Evolutionary conservation across 2,888 invertebrate genomes (phyloP).

Genomic region (Agonopterix heracliana): DNA sequence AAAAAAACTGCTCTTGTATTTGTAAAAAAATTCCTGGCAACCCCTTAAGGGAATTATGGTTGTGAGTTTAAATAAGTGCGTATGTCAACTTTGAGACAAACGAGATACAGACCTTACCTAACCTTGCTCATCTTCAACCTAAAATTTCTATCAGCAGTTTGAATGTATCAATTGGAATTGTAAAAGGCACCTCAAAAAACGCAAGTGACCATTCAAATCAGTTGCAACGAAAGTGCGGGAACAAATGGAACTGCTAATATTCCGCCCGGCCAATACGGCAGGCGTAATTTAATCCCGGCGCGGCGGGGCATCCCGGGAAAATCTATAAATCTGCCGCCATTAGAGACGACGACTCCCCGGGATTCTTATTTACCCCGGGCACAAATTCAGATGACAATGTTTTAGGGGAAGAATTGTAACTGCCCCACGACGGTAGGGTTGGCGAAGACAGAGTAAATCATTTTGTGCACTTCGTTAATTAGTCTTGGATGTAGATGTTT

Average conservation of each 20-base stretch:
- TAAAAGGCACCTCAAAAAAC: too few relatives aligned
- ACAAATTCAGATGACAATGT: conserved; percentile 77
- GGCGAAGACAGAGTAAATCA: conserved; percentile 29
- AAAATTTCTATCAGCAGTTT: too few relatives aligned
- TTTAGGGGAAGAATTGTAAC: conserved; percentile 73
- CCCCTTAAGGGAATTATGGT: too few relatives aligned
- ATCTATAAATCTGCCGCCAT: conserved; percentile 77
- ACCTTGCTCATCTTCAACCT: too few relatives aligned
- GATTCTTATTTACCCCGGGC: conserved; percentile 76
- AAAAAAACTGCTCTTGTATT: too few relatives aligned
- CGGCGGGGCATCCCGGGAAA: conserved; percentile 70
- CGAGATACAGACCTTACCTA: too few relatives aligned
- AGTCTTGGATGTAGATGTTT: not conserved
- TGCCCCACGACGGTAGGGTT: conserved; percentile 59
- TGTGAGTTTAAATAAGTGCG: too few relatives aligned
- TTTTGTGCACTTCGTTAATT: conserved; percentile 12
- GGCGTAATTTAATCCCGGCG: conserved; percentile 71
- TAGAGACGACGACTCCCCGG: conserved; percentile 65
- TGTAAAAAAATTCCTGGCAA: too few relatives aligned
- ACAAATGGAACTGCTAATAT: conserved; percentile 73
- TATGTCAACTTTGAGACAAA: too few relatives aligned
- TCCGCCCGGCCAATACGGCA: conserved; percentile 68
- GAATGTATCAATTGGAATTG: too few relatives aligned
- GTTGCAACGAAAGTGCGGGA: conserved; percentile 42
- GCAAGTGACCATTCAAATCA: conserved; percentile 52